Base-by-base conservation (phyloP, 1,140 invertebrate genomes). In the Zophobas morio region DNA sequence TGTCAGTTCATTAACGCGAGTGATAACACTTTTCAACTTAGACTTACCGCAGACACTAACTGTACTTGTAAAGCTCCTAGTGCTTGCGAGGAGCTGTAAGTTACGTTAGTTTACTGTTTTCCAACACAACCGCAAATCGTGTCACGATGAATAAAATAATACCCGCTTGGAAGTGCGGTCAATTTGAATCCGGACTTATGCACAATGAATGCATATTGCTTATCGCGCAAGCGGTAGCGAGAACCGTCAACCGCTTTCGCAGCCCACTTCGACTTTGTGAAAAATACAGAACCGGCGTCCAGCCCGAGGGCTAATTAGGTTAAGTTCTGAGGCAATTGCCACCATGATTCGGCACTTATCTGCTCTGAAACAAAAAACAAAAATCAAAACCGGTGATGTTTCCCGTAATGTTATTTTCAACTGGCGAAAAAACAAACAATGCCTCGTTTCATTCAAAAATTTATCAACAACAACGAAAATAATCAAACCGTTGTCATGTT, bases 11-110 rank as follows among this genome's bases (percentile, higher is more conserved):
- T 66, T 66, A 66, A 40, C 39, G 42, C 37, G 20, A 66, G 39
- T 66, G 40, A 66, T 66, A 66, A 66, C 60, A 66, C 60, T 66
- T 66, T 66, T 66, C 60, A 66, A 66, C 33, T 66, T 42, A 66
- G 60, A 66, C 60, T 46, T 66, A 47, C 60, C 60, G 33, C 39
- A 66, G 39, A 66, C 57, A 66, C 60, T 66, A 66, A 66, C 60
- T 42, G 60, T 66, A 42, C 60, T 66, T 66, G 60, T 66, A 47
- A 66, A 66, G 60, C 60, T 39, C 42, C 39, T 42, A 33, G n/a
- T 66, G 60, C 60, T 66, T 66, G n/a, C 40, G 1, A 66, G 60
- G 2, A 36, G 42, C 60, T 40, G 39, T 66, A 66, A 66, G 60
- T 66, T 66, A 66, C 60, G 5, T 66, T 66, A 66, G 60, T 66